Percentiles rank a stretch among this genome's conserved stretches.
Conservation (phyloP, 2,113 vertebrate genomes). For the Tachuris rubrigastra region DNA sequence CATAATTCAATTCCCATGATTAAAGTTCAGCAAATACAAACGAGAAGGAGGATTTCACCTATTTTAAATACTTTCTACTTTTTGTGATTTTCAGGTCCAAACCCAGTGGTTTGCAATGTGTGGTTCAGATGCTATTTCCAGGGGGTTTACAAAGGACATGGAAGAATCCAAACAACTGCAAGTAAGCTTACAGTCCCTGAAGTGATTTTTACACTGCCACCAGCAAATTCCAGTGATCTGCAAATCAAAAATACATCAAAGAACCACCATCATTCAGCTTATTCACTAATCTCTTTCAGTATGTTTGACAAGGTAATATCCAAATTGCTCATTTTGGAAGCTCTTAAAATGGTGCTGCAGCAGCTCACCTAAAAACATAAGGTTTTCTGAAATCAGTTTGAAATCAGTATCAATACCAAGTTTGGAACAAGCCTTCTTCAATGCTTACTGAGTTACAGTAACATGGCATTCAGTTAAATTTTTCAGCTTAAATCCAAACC, state of each 20-base stretch:
- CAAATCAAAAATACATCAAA: not conserved
- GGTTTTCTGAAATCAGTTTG: not conserved
- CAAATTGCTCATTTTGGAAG: not conserved
- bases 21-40: not conserved
- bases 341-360: not conserved
- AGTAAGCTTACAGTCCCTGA: not conserved
- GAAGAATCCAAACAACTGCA: not conserved
- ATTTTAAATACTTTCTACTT: not conserved
- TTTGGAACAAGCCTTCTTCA: not conserved
- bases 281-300: not conserved
- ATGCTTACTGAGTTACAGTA: not conserved
- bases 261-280: not conserved
- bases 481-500: not conserved
- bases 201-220: not conserved
- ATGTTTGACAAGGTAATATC: not conserved
- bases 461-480: not conserved
- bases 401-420: not conserved
- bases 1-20: not conserved
- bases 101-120: not conserved
- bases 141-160: accelerated
- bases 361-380: not conserved
- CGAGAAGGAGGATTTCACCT: not conserved
- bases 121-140: not conserved
- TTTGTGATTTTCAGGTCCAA: not conserved
- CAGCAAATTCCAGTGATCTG: not conserved